Base-by-base conservation (phyloP, 2,888 invertebrate genomes). In the Acanthoscelides obtectus region DNA sequence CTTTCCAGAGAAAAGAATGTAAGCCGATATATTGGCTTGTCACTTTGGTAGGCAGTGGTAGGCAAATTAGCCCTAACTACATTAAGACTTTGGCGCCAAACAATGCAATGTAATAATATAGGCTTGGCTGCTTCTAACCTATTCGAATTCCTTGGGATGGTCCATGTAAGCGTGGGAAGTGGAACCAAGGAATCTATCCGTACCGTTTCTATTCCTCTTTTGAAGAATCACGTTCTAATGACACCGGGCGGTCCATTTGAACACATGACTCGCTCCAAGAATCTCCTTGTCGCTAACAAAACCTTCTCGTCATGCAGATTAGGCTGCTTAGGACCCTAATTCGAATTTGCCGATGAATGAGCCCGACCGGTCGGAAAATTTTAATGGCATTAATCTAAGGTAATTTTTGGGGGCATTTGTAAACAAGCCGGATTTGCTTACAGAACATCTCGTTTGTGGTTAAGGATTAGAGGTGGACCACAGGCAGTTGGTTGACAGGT, bases 351-450 rank as follows among this genome's bases (percentile, higher is more conserved):
- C 71, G 71, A 72, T 75, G 72, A 73, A 71, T 75, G 74, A 70
- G 76, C 74, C 73, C 80, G 78, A 76, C 79, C 81, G 78, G 75
- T 78, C 74, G 81, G 81, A 82, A 83, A 83, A 83, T 83, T 82
- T 80, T 83, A 83, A 83, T 82, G 78, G 81, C 80, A 83, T 83
- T 82, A 81, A 79, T 73, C 45, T 45, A 45, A 45, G 45, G 45
- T 45, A 45, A 45, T 45, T 45, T 45, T 45, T 12, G 5, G 45
- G 45, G 45, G 45, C 45, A 45, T 45, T 45, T 45, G 45, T 45
- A 45, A 45, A 45, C 45, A 45, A 45, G 45, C 12, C 45, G 45
- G 45, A 45, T 45, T 45, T 45, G 8, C 45, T 45, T 45, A 45
- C 45, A n/a, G n/a, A n/a, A n/a, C n/a, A n/a, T n/a, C n/a, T n/a